phyloP scores from a whole-genome alignment of 2,797 vertebrate species.

The Podarcis lilfordi region DNA sequence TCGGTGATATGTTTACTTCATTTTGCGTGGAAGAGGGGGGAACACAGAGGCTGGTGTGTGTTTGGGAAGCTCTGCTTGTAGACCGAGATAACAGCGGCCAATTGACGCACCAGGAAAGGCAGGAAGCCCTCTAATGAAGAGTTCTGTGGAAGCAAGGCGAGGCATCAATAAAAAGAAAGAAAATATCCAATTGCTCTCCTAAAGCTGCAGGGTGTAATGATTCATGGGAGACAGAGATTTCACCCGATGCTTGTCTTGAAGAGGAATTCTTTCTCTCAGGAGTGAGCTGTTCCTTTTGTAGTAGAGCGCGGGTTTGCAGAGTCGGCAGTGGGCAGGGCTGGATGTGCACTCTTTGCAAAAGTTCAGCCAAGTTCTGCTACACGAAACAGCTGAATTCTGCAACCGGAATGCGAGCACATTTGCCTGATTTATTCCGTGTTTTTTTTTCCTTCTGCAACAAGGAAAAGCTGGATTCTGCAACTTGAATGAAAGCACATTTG shows the following conservation, averaged over 20 bases:
- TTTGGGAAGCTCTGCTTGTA: not conserved
- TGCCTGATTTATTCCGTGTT: too few relatives aligned
- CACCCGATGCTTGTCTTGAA: not conserved
- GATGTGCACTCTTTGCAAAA: not conserved
- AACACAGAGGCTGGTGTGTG: not conserved
- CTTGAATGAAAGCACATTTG: not conserved
- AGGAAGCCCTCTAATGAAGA: not conserved
- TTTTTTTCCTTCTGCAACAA: not conserved
- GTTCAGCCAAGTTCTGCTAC: not conserved
- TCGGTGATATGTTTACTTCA: not conserved
- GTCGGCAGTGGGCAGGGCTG: not conserved
- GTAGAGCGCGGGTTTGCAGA: too few relatives aligned
- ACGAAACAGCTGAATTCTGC: not conserved
- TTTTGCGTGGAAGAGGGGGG: not conserved
- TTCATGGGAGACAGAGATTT: not conserved
- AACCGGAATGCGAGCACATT: not conserved
- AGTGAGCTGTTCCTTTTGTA: not conserved
- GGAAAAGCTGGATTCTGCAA: not conserved
- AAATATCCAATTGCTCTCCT: too few relatives aligned
- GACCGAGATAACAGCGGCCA: not conserved
- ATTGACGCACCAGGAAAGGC: not conserved
- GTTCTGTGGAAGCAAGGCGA: not conserved
- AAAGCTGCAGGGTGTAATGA: not conserved
- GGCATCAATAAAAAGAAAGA: not conserved
- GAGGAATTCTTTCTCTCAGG: not conserved